phyloP scores from a whole-genome alignment of 2,797 vertebrate species.

The Pempheris klunzingeri region DNA sequence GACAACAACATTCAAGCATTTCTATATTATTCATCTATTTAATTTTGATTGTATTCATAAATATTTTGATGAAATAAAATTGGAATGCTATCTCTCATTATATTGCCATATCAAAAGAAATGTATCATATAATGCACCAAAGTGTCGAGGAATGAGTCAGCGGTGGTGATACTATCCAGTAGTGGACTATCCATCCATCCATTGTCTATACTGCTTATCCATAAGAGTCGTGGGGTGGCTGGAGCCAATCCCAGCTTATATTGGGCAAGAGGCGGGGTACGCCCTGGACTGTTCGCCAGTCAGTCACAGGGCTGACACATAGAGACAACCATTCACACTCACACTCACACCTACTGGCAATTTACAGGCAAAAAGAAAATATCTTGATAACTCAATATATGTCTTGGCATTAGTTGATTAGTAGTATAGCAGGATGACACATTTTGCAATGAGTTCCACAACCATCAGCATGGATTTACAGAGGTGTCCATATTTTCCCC shows the following conservation, averaged over 20 bases:
- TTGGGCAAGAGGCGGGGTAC: too few species aligned
- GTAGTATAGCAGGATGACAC: background rate
- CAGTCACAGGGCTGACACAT: too few species aligned
- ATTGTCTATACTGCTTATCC: background rate
- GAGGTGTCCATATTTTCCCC: background rate
- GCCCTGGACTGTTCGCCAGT: too few species aligned
- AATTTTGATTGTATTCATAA: background rate
- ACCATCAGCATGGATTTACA: background rate
- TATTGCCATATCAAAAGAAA: background rate
- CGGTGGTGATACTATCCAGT: background rate
- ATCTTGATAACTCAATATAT: too few species aligned
- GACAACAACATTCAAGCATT: background rate
- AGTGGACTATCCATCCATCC: too few species aligned
- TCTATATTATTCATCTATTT: background rate
- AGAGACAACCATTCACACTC: too few species aligned
- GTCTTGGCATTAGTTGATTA: too few species aligned
- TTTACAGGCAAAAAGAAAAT: too few species aligned
- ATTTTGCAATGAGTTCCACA: background rate
- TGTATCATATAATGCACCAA: background rate
- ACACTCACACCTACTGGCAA: too few species aligned
- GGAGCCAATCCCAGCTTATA: too few species aligned
- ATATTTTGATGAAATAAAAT: background rate
- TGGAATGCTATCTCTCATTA: background rate
- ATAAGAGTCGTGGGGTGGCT: too few species aligned
- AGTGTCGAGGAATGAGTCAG: background rate